Base-by-base conservation (phyloP, 1,140 invertebrate species). In the Protaetia brevitarsis region DNA sequence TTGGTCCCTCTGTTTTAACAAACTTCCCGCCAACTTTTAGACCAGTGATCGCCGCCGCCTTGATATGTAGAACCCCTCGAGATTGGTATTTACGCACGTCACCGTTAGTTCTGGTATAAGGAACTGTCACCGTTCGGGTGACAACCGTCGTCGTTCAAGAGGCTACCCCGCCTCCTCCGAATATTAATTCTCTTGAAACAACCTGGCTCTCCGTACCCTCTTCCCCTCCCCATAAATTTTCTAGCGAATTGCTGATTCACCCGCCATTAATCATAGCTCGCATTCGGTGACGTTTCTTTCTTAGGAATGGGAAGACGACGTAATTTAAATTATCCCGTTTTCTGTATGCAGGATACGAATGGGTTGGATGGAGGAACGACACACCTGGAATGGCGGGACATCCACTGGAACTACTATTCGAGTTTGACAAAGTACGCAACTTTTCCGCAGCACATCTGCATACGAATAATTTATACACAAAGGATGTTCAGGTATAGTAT, bases 291-390 rank as follows among this genome's bases (percentile, higher is more conserved):
- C 8, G 10, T 28, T 58, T 58, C 21, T 58, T 27, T 58, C 19
- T 65, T 65, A 57, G n/a, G 4, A 19, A 19, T 3, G 13, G 23
- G 13, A 11, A 64, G 30, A 56, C n/a, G 28, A 28, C 29, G 21
- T 64, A 64, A 41, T 37, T 27, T 64, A 64, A 64, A 51, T 64
- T 41, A 37, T 19, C 28, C n/a, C 58, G 57, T 67, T 69, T 67
- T 58, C 70, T 72, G 71, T 68, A 78, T 79, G 23, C 69, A 86
- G 90, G 89, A 29, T 91, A 91, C 74, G 89, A 91, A 73, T 94
- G 92, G 92, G 84, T 94, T 7, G 92, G 91, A 10, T 94, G 92
- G 92, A 83, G 85, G 66, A 91, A 90, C 75, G 87, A 90, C 68
- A 84, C 84, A 3, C 74, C 80, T 2, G 82, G 79, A 11, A 80